Evolutionary conservation across 2,888 invertebrate genomes (phyloP).

Genomic region (Zygogramma bicolorata): DNA sequence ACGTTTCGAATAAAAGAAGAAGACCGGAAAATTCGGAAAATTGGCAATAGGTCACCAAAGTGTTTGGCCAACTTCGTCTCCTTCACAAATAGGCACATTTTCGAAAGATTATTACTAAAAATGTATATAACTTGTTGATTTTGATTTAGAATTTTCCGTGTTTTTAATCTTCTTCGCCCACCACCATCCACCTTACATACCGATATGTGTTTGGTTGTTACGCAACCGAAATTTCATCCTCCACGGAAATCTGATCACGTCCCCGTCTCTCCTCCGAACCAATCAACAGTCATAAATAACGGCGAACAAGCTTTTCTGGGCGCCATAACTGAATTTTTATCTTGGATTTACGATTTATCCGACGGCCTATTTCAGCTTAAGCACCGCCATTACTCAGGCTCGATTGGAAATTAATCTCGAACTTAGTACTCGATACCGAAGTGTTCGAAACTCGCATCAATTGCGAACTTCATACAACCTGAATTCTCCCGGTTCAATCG

Average conservation of each 20-base stretch:
- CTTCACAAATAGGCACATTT: too few species aligned
- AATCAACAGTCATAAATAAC: constrained; percentile 20
- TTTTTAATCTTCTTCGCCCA: too few species aligned
- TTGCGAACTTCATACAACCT: constrained; percentile 26
- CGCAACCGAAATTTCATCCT: not conserved
- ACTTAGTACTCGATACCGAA: constrained; percentile 26
- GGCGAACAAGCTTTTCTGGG: not conserved
- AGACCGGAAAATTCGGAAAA: too few species aligned
- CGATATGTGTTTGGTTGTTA: too few species aligned
- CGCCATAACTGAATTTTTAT: constrained; percentile 23
- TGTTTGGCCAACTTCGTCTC: too few species aligned
- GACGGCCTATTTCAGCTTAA: constrained; percentile 11
- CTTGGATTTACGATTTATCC: constrained; percentile 12
- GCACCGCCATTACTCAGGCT: constrained; percentile 12
- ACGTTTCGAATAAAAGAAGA: too few species aligned
- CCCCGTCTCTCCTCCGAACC: not conserved
- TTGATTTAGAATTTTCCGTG: too few species aligned
- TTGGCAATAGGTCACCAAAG: too few species aligned
- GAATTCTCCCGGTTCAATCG: constrained; percentile 24
- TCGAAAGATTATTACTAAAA: too few species aligned
- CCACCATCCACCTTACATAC: too few species aligned
- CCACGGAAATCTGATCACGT: not conserved
- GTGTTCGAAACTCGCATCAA: constrained; percentile 27
- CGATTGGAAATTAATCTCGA: constrained; percentile 29
- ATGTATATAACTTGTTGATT: too few species aligned